Conservation (phyloP, 2,797 vertebrate genomes). For the Bradypodion ventrale region DNA sequence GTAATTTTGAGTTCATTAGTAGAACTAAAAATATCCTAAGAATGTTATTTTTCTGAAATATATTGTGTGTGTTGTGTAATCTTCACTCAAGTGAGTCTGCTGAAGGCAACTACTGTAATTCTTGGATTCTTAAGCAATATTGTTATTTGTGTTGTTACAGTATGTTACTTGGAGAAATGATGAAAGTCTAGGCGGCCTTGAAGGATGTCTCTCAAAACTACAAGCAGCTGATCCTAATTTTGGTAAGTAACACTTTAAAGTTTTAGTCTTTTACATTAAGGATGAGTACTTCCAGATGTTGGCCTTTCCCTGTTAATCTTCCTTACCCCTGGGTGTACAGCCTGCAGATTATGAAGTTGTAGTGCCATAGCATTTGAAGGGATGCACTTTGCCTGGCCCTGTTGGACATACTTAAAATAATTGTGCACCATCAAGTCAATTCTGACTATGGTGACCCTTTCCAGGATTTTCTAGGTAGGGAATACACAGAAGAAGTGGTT, state of each 20-base stretch:
- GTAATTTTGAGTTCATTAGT: background rate
- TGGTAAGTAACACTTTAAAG: slow-evolving; percentile 75
- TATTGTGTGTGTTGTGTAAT: background rate
- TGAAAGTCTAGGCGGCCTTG: slow-evolving; percentile 86
- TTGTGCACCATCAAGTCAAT: too few species aligned
- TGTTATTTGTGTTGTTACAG: slow-evolving; percentile 32
- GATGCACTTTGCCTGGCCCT: background rate
- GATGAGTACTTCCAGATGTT: too few species aligned
- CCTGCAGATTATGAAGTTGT: too few species aligned
- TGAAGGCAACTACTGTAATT: background rate
- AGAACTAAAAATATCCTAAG: background rate
- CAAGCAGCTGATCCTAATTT: slow-evolving; percentile 89
- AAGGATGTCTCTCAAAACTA: slow-evolving; percentile 83
- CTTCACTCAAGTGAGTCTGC: too few species aligned
- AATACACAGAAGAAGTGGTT: too few species aligned
- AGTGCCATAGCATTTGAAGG: too few species aligned
- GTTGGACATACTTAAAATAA: background rate
- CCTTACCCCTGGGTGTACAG: too few species aligned
- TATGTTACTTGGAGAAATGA: slow-evolving; percentile 83
- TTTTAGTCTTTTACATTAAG: background rate
- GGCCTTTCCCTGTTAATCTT: too few species aligned
- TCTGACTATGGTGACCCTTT: too few species aligned
- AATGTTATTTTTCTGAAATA: background rate
- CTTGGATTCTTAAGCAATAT: background rate
- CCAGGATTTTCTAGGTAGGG: too few species aligned